A percentile compares a stretch with the other conserved stretches of the same genome.
phyloP scores from a whole-genome alignment of 2,797 vertebrate species.

The Tympanoctomys barrerae region DNA sequence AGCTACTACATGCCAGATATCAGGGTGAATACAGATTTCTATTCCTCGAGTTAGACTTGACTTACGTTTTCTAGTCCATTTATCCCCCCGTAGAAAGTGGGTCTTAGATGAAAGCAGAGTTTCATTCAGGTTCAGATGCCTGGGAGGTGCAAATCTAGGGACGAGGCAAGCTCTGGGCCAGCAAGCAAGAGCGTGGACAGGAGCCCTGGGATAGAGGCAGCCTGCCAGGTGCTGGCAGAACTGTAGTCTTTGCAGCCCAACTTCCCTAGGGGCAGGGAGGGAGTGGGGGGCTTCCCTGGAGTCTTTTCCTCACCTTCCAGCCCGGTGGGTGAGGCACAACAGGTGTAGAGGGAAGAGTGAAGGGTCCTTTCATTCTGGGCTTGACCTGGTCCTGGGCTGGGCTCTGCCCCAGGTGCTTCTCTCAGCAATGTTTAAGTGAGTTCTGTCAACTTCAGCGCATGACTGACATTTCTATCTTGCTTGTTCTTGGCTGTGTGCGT shows the following conservation, averaged over 20 bases:
- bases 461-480: too few relatives aligned
- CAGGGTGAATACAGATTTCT: not conserved
- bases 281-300: not conserved
- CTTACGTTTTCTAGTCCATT: not conserved
- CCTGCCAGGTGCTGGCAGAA: not conserved
- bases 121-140: not conserved
- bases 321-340: not conserved
- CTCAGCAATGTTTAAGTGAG: not conserved
- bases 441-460: not conserved
- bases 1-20: not conserved
- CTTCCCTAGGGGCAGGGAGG: not conserved
- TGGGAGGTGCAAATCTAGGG: not conserved
- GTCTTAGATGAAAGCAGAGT: not conserved
- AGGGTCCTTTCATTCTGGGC: not conserved
- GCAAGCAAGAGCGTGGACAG: rapidly evolving
- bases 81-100: not conserved
- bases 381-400: not conserved
- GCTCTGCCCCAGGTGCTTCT: not conserved
- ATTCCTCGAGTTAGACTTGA: not conserved
- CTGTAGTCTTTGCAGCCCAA: not conserved
- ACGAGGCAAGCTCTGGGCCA: not conserved
- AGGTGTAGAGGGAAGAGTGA: not conserved
- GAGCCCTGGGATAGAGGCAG: not conserved
- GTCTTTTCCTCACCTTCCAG: not conserved
- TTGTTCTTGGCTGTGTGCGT: not conserved